These are phyloP conservation scores for Chaetodon trifasciatus DNA, from an alignment of 2,797 vertebrate genomes.

Conservation along the genomic window DNA sequence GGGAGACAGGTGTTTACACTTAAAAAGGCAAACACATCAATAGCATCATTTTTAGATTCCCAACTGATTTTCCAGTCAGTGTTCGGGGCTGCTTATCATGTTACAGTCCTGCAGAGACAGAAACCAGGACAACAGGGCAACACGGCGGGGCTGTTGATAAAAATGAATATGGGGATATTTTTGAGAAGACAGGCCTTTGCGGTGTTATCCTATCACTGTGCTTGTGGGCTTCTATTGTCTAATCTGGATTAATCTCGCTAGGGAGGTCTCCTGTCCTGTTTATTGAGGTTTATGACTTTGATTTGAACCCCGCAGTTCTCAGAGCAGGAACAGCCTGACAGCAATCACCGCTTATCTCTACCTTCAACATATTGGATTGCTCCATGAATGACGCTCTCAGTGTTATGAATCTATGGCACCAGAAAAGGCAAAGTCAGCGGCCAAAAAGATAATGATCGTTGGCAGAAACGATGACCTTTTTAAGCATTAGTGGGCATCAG, in stretches of 20 bases:
- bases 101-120: conserved; percentile 66
- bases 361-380: conserved; percentile 67
- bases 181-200: conserved; percentile 53
- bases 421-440: conserved; percentile 51
- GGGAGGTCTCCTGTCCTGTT: conserved; percentile 66
- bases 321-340: conserved; percentile 61
- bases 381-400: conserved; percentile 64
- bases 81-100: conserved; percentile 68
- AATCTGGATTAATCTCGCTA: conserved; percentile 73
- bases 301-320: conserved; percentile 64
- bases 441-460: conserved; percentile 61
- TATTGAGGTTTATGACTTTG: conserved; percentile 72
- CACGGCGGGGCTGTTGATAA: conserved; percentile 56
- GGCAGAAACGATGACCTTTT: conserved; percentile 52
- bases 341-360: conserved; percentile 73
- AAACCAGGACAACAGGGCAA: conserved; percentile 64
- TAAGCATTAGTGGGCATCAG: conserved; percentile 44
- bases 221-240: conserved; percentile 61
- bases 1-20: conserved; percentile 65
- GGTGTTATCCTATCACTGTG: conserved; percentile 55
- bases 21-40: conserved; percentile 82
- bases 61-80: conserved; percentile 56
- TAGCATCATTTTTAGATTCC: conserved; percentile 77
- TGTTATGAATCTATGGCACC: conserved; percentile 60
- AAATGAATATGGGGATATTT: conserved; percentile 61